Base-by-base conservation (phyloP, 2,797 vertebrate genomes). In the Tapirus indicus region DNA sequence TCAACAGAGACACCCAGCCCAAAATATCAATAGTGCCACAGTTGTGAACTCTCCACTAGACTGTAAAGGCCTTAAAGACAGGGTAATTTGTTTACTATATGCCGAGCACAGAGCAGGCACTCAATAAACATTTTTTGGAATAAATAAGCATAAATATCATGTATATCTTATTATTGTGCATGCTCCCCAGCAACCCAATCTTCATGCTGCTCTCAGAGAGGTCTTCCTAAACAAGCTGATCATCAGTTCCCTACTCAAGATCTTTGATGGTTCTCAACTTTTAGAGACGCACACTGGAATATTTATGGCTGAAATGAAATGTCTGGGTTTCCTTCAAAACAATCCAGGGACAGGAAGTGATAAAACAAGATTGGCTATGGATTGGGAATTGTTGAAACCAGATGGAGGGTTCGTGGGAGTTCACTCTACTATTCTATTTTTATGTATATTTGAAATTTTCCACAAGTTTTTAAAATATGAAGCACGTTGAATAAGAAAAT, bases 311-410 rank as follows among this genome's bases (percentile, higher is more conserved):
- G n/a, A 95, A 79, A 93, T 78, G 29, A 89, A 52, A 86, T 68
- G 27, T 66, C 7, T 91, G 32, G 11, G 38, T 88, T 88, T 96
- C 68, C 85, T 92, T 97, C 62, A 91, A 96, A 85, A 94, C 38
- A 95, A 94, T 71, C 41, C 38, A 94, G 71, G 27, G 72, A 87
- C 7, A 58, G 69, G 41, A 95, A 92, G 68, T 77, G 35, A 82
- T 38, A 91, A 69, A 88, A 78, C 47, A 93, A 77, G 89, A 92
- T 5, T 58, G 54, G 3, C 56, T 60, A 77, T 49, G 17, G 80
- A 64, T 20, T 86, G 44, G 27, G 56, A 87, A 83, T 17, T 91
- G 74, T 6, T 49, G 29, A 95, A 91, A 85, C 83, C 58, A 74
- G 82, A 52, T 56, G 72, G 54, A 71, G 23, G 60, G 23, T 47